Conservation (phyloP, 2,797 vertebrate genomes). For the Eulemur rubriventer region DNA sequence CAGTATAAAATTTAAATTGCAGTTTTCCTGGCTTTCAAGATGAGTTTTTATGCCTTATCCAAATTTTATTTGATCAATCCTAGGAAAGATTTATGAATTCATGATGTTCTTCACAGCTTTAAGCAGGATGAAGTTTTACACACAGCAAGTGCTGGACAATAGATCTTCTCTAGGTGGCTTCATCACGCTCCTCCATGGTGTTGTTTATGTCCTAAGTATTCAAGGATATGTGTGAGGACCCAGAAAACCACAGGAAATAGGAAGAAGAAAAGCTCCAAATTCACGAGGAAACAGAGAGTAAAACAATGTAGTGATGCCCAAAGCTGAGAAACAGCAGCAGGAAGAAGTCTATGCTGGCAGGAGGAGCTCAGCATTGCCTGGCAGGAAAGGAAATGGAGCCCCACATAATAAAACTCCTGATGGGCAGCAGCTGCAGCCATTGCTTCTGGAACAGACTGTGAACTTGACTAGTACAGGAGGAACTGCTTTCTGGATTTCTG, state of each 20-base stretch:
- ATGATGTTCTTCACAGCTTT: neutral
- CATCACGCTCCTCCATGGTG: neutral
- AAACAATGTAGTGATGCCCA: neutral
- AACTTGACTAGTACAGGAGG: neutral
- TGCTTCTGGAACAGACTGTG: neutral
- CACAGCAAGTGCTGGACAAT: neutral
- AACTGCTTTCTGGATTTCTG: constrained; percentile 1
- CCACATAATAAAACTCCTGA: neutral
- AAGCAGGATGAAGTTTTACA: neutral
- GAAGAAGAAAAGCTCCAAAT: constrained; percentile 45
- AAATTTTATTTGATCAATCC: constrained; percentile 11
- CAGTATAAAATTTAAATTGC: neutral
- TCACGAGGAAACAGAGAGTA: neutral
- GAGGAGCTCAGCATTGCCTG: neutral
- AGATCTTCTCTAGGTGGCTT: neutral
- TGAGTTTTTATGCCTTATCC: neutral
- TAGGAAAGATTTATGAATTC: neutral
- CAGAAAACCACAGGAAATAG: constrained; percentile 24
- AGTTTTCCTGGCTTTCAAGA: neutral
- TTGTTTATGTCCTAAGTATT: neutral
- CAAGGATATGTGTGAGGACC: neutral
- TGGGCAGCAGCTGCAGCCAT: neutral
- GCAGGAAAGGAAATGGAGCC: neutral
- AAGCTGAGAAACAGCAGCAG: constrained; percentile 21
- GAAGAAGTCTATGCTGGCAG: neutral